Evolutionary conservation across 1,140 invertebrate genomes (phyloP).

Genomic region (Amyelois transitella): DNA sequence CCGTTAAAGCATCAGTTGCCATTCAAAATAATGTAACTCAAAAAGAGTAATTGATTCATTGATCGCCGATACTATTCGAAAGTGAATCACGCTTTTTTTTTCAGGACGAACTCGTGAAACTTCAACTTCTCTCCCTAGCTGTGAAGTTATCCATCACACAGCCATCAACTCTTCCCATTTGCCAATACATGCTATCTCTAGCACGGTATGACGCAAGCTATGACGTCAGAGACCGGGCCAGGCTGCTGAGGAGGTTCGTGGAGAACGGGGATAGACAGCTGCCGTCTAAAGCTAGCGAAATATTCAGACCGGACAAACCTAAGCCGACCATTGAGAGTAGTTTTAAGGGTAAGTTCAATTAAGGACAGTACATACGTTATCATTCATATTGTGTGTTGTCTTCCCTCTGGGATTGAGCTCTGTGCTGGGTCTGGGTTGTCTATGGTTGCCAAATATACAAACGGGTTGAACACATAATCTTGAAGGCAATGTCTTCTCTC

Average conservation of each 20-base stretch:
- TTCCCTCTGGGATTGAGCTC: no score
- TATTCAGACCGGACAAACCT: slow-evolving; percentile 95
- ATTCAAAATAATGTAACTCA: no score
- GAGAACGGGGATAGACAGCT: slow-evolving; percentile 76
- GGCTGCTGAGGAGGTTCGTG: slow-evolving; percentile 90
- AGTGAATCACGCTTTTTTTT: neutral
- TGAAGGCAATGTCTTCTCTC: no score
- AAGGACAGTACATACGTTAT: no score
- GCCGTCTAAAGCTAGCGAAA: slow-evolving; percentile 83
- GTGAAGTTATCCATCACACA: slow-evolving; percentile 95
- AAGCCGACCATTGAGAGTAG: slow-evolving; percentile 87
- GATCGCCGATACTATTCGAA: no score
- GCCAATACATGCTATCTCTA: slow-evolving; percentile 96
- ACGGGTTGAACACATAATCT: no score
- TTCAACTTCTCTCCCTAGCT: slow-evolving; percentile 96
- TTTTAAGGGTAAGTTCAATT: slow-evolving; percentile 75
- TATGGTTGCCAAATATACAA: no score
- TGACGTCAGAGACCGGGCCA: slow-evolving; percentile 95
- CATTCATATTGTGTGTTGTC: no score
- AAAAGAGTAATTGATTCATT: no score
- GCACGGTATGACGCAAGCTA: slow-evolving; percentile 99
- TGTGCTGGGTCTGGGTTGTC: no score
- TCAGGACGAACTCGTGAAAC: slow-evolving; percentile 95
- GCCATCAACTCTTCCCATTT: slow-evolving; percentile 89
- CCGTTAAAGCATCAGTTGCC: no score